Evolutionary conservation across 2,113 vertebrate genomes (phyloP).

Genomic region (Pomatorhinus ruficollis): DNA sequence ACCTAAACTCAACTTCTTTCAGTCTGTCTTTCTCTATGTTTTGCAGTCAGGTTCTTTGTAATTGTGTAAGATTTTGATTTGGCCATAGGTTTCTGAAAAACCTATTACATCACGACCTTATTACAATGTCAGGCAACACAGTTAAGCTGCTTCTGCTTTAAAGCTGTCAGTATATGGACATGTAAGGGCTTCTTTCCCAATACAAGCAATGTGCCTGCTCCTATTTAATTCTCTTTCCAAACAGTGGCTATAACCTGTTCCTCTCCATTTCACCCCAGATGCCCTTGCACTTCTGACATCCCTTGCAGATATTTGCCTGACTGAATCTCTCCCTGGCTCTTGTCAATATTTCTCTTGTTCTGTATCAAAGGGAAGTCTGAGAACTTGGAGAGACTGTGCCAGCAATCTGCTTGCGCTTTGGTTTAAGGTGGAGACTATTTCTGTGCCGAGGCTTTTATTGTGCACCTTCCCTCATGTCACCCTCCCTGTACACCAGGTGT

Average conservation of each 20-base stretch:
- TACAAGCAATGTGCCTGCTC: rapidly evolving
- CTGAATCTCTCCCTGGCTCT: neutral
- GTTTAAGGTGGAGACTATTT: neutral
- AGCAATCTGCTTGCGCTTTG: neutral
- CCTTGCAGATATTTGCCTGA: neutral
- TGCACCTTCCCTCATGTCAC: neutral
- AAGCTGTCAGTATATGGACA: neutral
- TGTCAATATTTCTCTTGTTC: neutral
- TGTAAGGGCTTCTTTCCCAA: neutral
- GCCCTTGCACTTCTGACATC: neutral
- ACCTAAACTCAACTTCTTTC: neutral
- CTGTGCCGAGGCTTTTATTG: neutral
- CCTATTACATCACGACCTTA: neutral
- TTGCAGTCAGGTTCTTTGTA: neutral
- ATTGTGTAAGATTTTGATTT: neutral
- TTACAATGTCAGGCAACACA: neutral
- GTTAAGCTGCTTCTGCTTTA: neutral
- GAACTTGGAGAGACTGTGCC: neutral
- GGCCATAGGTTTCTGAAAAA: neutral
- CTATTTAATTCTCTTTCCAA: neutral
- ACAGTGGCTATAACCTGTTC: neutral
- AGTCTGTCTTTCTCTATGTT: neutral
- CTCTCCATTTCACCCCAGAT: neutral
- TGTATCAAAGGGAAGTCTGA: neutral
- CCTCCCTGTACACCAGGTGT: neutral